These are phyloP conservation scores for Chaetoderma sp. DNA, from an alignment of 2,888 invertebrate species.

Conservation along the genomic window DNA sequence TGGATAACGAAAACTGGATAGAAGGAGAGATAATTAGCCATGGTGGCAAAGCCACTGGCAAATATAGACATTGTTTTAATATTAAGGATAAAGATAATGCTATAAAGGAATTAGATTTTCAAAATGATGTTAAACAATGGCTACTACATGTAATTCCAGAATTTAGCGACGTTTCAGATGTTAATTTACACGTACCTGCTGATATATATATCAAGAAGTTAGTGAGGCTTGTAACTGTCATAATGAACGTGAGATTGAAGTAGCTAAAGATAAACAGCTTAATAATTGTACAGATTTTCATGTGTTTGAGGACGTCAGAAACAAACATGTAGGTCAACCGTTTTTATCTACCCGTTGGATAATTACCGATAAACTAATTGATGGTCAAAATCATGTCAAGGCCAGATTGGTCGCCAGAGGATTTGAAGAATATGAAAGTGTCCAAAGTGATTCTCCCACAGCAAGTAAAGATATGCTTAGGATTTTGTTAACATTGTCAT, in stretches of 20 bases:
- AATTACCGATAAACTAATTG: background rate
- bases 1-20: background rate
- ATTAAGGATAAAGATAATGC: background rate
- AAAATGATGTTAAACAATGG: background rate
- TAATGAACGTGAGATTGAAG: too few species aligned
- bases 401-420: slow-evolving; percentile 25
- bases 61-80: background rate
- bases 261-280: too few species aligned
- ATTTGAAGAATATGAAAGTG: slow-evolving; percentile 10
- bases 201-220: background rate
- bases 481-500: slow-evolving; percentile 6
- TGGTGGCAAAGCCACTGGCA: slow-evolving; percentile 14
- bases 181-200: too few species aligned
- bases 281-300: too few species aligned
- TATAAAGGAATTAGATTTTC: slow-evolving; percentile 8
- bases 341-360: background rate
- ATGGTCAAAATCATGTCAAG: slow-evolving; percentile 1
- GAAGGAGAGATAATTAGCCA: slow-evolving; percentile 1
- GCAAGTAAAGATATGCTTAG: slow-evolving; percentile 6
- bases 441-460: slow-evolving; percentile 15
- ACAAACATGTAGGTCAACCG: background rate
- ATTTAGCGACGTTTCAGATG: background rate
- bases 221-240: too few species aligned
- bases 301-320: too few species aligned
- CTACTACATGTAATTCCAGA: background rate